phyloP scores from a whole-genome alignment of 2,888 invertebrate genomes.

The Parnassius mnemosyne region DNA sequence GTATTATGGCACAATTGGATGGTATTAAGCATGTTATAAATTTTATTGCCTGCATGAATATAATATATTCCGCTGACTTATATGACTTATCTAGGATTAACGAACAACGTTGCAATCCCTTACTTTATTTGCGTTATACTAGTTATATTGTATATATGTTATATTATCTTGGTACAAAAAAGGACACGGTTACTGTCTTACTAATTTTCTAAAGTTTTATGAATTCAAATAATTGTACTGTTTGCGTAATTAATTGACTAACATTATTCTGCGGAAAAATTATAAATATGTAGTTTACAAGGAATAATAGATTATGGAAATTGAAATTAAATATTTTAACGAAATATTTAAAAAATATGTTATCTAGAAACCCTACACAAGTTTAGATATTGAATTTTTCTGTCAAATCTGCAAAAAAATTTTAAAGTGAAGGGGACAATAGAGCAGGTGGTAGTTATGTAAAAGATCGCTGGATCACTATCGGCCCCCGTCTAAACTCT shows the following conservation, averaged over 20 bases:
- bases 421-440: conserved; percentile 16
- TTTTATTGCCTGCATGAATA: conserved; percentile 14
- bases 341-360: no score
- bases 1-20: not conserved
- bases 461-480: conserved; percentile 47
- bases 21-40: conserved; percentile 16
- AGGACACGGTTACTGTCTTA: no score
- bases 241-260: no score
- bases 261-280: no score
- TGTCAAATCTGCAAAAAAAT: conserved; percentile 29
- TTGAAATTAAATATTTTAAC: no score
- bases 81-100: conserved; percentile 45
- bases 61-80: conserved; percentile 49
- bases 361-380: no score
- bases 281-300: no score
- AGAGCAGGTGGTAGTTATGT: conserved; percentile 53
- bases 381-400: not conserved
- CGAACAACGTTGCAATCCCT: conserved; percentile 52
- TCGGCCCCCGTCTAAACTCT: conserved; percentile 65
- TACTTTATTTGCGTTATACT: conserved; percentile 76
- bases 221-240: no score
- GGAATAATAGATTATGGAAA: no score
- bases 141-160: not conserved
- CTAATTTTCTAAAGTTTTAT: no score
- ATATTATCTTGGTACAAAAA: not conserved